These are phyloP conservation scores for Lymantria monacha DNA, from an alignment of 2,888 invertebrate species.

Conservation along the genomic window DNA sequence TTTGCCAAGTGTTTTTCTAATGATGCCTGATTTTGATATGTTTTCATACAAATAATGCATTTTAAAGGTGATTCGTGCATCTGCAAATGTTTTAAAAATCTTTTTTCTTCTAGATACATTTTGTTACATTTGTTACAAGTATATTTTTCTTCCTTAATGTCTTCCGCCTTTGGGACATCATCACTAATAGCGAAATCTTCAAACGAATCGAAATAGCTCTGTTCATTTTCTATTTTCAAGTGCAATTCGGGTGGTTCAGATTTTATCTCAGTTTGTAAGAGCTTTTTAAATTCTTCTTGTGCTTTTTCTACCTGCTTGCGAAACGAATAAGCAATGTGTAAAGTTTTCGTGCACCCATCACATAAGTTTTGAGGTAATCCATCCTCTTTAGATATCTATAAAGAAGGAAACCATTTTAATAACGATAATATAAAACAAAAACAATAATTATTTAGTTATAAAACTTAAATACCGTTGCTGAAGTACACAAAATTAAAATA, in stretches of 20 bases:
- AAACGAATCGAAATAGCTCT: conserved; percentile 21
- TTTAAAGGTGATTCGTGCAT: conserved; percentile 49
- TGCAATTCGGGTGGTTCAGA: conserved; percentile 31
- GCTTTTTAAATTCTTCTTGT: conserved; percentile 54
- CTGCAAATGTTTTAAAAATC: conserved; percentile 70
- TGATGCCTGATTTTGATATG: conserved; percentile 45
- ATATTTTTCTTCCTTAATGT: conserved; percentile 33
- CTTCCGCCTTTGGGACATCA: conserved; percentile 23
- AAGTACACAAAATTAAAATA: conserved; percentile 55
- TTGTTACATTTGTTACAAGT: conserved; percentile 73
- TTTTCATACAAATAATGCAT: conserved; percentile 55
- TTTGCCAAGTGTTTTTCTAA: conserved; percentile 59
- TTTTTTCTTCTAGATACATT: conserved; percentile 66
- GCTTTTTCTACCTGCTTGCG: conserved; percentile 53
- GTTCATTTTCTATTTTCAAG: conserved; percentile 40
- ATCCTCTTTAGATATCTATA: conserved; percentile 71
- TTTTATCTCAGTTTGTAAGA: conserved; percentile 43
- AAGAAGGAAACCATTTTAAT: not conserved
- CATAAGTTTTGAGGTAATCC: conserved; percentile 84
- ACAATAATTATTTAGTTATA: not conserved
- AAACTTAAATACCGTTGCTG: conserved; percentile 47
- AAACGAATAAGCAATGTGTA: conserved; percentile 72
- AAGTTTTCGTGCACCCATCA: conserved; percentile 71
- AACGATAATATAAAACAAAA: not conserved
- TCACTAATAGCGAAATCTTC: conserved; percentile 37